Evolutionary conservation across 2,888 invertebrate genomes (phyloP).

Genomic region (Caenorhabditis sp.): DNA sequence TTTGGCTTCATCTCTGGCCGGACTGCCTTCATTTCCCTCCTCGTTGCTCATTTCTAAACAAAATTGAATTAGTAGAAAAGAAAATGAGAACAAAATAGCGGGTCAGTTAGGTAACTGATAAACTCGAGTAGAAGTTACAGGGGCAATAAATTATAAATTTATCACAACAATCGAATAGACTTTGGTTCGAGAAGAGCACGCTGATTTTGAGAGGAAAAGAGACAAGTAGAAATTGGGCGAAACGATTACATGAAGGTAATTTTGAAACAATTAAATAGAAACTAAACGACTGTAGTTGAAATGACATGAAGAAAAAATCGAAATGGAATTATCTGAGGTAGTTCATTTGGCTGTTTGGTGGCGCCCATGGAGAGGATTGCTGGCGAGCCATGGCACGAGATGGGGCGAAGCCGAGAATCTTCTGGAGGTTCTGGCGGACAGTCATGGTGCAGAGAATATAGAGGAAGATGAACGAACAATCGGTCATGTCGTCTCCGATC

Average conservation of each 20-base stretch:
- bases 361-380: constrained; percentile 71
- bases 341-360: constrained; percentile 49
- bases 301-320: background rate
- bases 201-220: constrained; percentile 1
- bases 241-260: background rate
- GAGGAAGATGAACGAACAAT: constrained; percentile 98
- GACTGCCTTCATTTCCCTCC: background rate
- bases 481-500: constrained; percentile 95
- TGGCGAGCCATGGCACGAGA: constrained; percentile 97
- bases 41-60: constrained; percentile 20
- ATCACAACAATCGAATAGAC: constrained; percentile 17
- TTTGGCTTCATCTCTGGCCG: too few relatives aligned
- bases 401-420: constrained; percentile 90
- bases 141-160: background rate
- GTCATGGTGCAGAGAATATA: constrained; percentile 99
- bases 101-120: background rate
- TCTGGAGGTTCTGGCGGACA: constrained; percentile 97
- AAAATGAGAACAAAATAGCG: background rate
- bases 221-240: background rate
- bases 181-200: constrained; percentile 12
- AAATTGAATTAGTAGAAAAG: background rate
- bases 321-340: constrained; percentile 40
- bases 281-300: too few relatives aligned
- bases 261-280: background rate
- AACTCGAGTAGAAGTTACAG: background rate